Evolutionary conservation across 2,113 vertebrate genomes (phyloP).

Genomic region (Plestiodon gilberti): DNA sequence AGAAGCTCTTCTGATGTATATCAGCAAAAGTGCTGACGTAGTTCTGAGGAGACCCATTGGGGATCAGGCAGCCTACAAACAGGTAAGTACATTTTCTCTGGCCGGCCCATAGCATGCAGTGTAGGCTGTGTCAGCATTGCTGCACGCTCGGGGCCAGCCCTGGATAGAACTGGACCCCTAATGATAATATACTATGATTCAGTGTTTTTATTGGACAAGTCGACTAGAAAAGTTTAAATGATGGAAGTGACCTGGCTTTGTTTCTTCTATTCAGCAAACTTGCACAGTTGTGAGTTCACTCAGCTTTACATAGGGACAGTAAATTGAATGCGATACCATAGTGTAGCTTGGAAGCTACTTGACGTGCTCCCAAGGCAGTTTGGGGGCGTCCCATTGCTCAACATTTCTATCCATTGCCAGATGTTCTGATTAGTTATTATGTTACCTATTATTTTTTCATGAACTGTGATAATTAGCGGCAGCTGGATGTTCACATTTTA

Average conservation of each 20-base stretch:
- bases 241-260: background rate
- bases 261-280: background rate
- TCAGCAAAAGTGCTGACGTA: no score
- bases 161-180: no score
- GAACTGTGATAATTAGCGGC: slow-evolving; percentile 1
- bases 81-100: no score
- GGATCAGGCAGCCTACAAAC: no score
- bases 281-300: background rate
- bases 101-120: no score
- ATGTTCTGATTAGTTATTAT: slow-evolving; percentile 13
- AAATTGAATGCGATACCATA: background rate
- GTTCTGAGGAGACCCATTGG: no score
- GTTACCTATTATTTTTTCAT: slow-evolving; percentile 15
- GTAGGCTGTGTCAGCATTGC: no score
- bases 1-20: no score
- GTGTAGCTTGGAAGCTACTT: background rate
- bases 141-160: no score
- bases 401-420: slow-evolving; percentile 6
- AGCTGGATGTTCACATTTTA: background rate
- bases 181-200: background rate
- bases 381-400: background rate
- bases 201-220: background rate
- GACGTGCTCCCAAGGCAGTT: background rate
- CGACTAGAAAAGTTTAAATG: background rate
- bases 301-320: background rate